Base-by-base conservation (phyloP, 2,888 invertebrate species). In the Aspidiotus rigidus region DNA sequence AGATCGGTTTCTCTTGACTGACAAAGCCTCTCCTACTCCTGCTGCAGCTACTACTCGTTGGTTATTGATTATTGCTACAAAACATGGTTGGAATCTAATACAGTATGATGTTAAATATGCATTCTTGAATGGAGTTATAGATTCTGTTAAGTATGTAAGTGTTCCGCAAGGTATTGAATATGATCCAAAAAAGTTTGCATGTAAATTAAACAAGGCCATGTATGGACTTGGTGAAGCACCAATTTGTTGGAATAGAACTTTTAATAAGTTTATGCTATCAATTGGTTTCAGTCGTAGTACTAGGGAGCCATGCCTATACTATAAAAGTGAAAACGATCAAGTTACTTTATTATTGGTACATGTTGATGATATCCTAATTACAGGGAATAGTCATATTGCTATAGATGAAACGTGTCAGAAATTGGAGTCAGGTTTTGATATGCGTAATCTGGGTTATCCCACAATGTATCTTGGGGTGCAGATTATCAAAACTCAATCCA, bases 141-240 rank as follows among this genome's bases (percentile, higher is more conserved):
- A 49, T 49, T 9, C 10, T 11, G 13, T 49, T 49, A 49, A 49
- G 49, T 49, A 49, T 49, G 49, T 49, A 49, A 11, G 10, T 49
- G 13, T 49, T 49, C 49, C 49, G 13, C 9, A 49, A 49, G 70
- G 70, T 40, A 40, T 53, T 54, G 49, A 49, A 49, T 11, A 11
- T 9, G 49, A 49, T 11, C 49, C 11, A 49, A 49, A 49, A 49
- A 9, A 49, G 11, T 49, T 49, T 49, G 49, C 11, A 49, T 49
- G 49, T 49, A 49, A 49, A 11, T 11, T 49, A 9, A 9, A 11
- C 49, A 49, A 49, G 11, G 49, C 49, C 9, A 9, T 49, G 9
- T 49, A 49, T 49, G 11, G 49, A 11, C 11, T 49, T 11, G 49
- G 10, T 11, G 11, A 11, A 9, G 9, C 49, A 49, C 49, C 49